These are phyloP conservation scores for Brachionus koreanus DNA, from an alignment of 1,140 invertebrate genomes.

Conservation along the genomic window DNA sequence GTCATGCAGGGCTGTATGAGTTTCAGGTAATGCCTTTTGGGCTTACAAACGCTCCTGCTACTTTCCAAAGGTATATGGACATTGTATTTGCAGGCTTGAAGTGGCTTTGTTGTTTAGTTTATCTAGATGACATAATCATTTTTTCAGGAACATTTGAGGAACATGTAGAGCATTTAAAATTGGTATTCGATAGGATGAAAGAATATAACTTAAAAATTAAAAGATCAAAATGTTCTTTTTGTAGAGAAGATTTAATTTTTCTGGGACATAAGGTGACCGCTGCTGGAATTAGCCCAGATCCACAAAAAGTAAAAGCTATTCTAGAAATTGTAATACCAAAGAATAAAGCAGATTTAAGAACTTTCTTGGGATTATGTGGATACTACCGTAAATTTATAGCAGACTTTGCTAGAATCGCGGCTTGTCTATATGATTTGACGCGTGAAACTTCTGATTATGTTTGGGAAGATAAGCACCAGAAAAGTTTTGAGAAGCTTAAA, in stretches of 20 bases:
- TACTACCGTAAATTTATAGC: constrained; percentile 50
- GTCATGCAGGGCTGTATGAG: constrained; percentile 45
- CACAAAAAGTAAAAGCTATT: neutral
- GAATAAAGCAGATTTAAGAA: neutral
- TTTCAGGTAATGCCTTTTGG: constrained; percentile 57
- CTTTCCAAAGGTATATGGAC: constrained; percentile 53
- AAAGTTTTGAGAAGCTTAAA: neutral
- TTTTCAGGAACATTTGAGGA: neutral
- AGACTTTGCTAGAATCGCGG: constrained; percentile 45
- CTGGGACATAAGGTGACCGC: constrained; percentile 51
- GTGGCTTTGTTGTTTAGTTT: neutral
- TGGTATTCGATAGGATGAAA: neutral
- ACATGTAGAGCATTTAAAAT: neutral
- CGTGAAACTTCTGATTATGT: neutral
- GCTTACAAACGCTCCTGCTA: constrained; percentile 53
- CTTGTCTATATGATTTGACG: constrained; percentile 45
- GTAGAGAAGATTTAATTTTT: constrained; percentile 51
- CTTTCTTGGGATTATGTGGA: neutral
- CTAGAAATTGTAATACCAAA: neutral
- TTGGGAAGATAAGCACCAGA: neutral
- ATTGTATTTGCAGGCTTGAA: constrained; percentile 24
- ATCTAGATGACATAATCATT: constrained; percentile 1
- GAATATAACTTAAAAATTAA: neutral
- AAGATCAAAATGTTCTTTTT: constrained; percentile 49
- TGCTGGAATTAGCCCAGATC: constrained; percentile 42